Base-by-base conservation (phyloP, 2,797 vertebrate genomes). In the Sebastes taczanowskii region DNA sequence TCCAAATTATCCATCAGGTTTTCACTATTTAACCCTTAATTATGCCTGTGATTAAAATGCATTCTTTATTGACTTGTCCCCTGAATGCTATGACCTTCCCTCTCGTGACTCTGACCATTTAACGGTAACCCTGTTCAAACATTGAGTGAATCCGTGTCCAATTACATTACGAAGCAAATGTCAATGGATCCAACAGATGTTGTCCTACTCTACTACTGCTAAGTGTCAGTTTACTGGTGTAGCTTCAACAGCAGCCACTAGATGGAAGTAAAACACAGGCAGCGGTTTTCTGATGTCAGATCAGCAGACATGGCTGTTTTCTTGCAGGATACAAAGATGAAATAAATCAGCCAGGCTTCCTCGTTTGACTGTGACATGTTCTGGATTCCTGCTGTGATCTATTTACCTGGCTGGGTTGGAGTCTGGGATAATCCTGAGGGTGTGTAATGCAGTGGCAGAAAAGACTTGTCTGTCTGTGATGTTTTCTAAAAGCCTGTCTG, bases 171-270 rank as follows among this genome's bases (percentile, higher is more conserved):
- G 29, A 83, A 78, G 87, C 83, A 93, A 91, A 91, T 83, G 87
- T 89, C 90, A 93, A 92, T 88, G 88, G 73, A 82, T 92, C 85
- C 81, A 89, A 38, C 91, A 92, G 92, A 92, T 93, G 90, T 87
- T 78, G 61, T 38, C 52, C 62, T 30, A 25, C 62, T 34, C 30
- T 35, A 46, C 78, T 38, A 6, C 7, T 76, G 73, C 77, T 27
- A 52, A 42, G 58, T 38, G 46, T 75, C 52, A 68, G 35, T 71
- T 63, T 35, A 29, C 46, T 1, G 27, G 0, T 77, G 77, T 20
- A 78, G 25, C 25, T 27, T 34, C 61, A 14, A 22, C 29, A 18
- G 56, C 13, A 1, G 10, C 91, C 94, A 87, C 91, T 88, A 89
- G 91, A 87, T 88, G 92, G 92, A 2, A 49, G 2, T 77, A 61